These are phyloP conservation scores for Trachymyrmex cornetzi DNA, from an alignment of 1,140 invertebrate genomes.

Conservation along the genomic window DNA sequence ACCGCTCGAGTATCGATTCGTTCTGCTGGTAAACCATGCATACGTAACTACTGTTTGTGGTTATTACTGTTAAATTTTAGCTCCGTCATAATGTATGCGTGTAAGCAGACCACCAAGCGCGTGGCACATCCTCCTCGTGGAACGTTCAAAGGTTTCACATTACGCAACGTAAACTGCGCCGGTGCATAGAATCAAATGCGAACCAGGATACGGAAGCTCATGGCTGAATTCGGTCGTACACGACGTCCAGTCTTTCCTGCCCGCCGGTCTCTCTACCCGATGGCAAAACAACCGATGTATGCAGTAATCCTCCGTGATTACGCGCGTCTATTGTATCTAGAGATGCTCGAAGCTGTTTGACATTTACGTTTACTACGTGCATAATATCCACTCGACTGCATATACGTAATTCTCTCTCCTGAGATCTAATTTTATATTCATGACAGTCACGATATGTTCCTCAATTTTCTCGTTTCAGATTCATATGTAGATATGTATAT, in stretches of 20 bases:
- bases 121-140: constrained; percentile 39
- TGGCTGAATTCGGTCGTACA: constrained; percentile 5
- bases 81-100: constrained; percentile 39
- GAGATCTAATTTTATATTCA: background rate
- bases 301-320: constrained; percentile 18
- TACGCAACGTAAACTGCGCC: constrained; percentile 48
- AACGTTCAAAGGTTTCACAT: constrained; percentile 49
- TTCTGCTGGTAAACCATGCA: constrained; percentile 62
- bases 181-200: constrained; percentile 17
- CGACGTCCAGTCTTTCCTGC: constrained; percentile 29
- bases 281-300: constrained; percentile 21
- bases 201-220: background rate
- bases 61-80: constrained; percentile 56
- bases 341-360: background rate
- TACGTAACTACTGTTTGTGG: constrained; percentile 64
- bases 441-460: background rate
- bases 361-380: background rate
- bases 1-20: constrained; percentile 46
- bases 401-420: no score
- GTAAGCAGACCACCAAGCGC: constrained; percentile 13
- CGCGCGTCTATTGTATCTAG: background rate
- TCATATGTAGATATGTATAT: background rate
- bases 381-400: background rate
- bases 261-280: background rate
- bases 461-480: background rate